These are phyloP conservation scores for Eupsilia transversa DNA, from an alignment of 2,888 invertebrate genomes.

Conservation along the genomic window DNA sequence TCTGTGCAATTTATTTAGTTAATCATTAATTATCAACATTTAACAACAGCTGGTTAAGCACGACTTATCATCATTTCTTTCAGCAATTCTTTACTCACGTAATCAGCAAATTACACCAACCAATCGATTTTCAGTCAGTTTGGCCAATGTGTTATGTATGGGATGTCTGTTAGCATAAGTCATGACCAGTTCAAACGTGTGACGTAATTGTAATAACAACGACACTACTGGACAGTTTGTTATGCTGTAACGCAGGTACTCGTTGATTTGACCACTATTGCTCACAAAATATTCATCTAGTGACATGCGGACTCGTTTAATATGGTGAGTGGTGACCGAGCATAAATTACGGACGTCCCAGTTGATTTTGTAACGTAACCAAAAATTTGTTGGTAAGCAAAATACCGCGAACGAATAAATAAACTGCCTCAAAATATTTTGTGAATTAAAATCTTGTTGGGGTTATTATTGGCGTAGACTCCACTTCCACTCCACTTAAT, in stretches of 20 bases:
- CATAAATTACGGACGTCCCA: slow-evolving; percentile 33
- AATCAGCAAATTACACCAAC: slow-evolving; percentile 3
- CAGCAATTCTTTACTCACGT: neutral
- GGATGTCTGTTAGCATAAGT: slow-evolving; percentile 14
- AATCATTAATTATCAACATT: too few species aligned
- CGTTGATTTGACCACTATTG: slow-evolving; percentile 30
- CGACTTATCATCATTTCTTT: neutral
- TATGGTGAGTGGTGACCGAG: slow-evolving; percentile 14
- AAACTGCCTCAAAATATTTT: neutral
- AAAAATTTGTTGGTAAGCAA: neutral
- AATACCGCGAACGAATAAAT: neutral
- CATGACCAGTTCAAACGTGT: slow-evolving; percentile 32
- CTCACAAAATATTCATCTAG: slow-evolving; percentile 45
- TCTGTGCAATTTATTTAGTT: neutral
- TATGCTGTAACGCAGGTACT: neutral
- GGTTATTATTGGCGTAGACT: neutral
- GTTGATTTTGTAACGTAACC: slow-evolving; percentile 33
- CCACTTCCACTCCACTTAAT: neutral
- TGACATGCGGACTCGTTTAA: slow-evolving; percentile 38
- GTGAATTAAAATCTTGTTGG: too few species aligned
- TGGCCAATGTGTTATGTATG: neutral
- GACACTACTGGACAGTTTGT: slow-evolving; percentile 17
- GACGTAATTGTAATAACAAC: slow-evolving; percentile 36
- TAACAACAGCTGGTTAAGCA: neutral
- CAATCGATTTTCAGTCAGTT: neutral